These are phyloP conservation scores for Palythoa grandiflora DNA, from an alignment of 92 coral and sea anemone genomes.

Conservation along the genomic window DNA sequence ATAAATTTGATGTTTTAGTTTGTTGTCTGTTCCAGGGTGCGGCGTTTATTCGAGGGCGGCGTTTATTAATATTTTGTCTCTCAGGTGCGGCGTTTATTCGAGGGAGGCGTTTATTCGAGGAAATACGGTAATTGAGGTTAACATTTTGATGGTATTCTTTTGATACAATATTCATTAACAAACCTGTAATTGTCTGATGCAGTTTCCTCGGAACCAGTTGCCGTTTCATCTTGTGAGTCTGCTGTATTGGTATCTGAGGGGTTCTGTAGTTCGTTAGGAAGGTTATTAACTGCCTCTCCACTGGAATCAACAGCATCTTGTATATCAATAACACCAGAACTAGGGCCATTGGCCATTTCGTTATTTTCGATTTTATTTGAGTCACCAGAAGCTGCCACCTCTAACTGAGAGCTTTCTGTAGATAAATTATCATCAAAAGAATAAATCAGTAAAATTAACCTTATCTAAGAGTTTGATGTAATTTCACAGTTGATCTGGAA, in stretches of 20 bases:
- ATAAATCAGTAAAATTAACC: background rate
- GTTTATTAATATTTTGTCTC: too few species aligned
- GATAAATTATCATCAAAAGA: background rate
- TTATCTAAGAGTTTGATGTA: background rate
- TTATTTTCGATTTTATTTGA: background rate
- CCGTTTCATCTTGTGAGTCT: background rate
- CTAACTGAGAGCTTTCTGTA: conserved; percentile 34
- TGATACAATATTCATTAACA: background rate
- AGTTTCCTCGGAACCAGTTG: background rate
- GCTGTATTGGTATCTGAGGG: background rate
- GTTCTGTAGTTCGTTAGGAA: background rate
- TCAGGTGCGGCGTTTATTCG: too few species aligned
- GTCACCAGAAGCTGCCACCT: conserved; percentile 10
- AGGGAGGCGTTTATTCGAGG: too few species aligned
- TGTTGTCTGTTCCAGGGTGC: too few species aligned
- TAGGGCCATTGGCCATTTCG: background rate
- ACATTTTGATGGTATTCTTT: too few species aligned
- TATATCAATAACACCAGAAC: background rate
- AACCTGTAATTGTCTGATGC: conserved; percentile 8
- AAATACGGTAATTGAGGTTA: too few species aligned
- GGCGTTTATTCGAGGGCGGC: too few species aligned
- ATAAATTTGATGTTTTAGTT: too few species aligned
- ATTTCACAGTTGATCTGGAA: background rate
- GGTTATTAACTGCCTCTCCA: background rate
- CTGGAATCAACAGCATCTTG: background rate